Percentiles rank a stretch among this genome's conserved stretches.
These are phyloP conservation scores for Hybos culiciformis DNA, from an alignment of 2,888 invertebrate species.

Conservation along the genomic window DNA sequence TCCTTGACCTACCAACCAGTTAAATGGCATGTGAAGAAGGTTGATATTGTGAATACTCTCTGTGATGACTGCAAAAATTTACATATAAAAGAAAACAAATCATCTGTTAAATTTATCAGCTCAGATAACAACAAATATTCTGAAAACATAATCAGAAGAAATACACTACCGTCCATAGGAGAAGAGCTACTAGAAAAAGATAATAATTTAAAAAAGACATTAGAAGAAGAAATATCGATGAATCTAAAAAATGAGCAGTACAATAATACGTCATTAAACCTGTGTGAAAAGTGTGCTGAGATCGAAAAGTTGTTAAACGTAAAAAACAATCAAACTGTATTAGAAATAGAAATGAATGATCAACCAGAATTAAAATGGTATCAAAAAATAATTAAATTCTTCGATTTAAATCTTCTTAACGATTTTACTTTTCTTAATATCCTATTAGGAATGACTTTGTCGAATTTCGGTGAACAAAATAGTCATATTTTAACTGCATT, in stretches of 20 bases:
- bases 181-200: neutral
- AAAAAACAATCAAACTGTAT: slow-evolving; percentile 22
- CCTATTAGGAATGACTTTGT: slow-evolving; percentile 55
- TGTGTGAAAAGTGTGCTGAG: no score
- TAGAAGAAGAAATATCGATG: neutral
- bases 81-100: slow-evolving; percentile 20
- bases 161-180: neutral
- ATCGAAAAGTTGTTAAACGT: neutral
- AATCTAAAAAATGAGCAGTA: slow-evolving; percentile 17
- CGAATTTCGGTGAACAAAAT: slow-evolving; percentile 59
- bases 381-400: slow-evolving; percentile 47
- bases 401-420: slow-evolving; percentile 53
- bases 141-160: neutral
- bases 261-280: no score
- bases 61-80: no score
- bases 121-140: neutral
- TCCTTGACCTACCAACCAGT: slow-evolving; percentile 52
- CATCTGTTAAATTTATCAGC: slow-evolving; percentile 22
- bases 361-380: neutral
- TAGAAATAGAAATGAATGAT: slow-evolving; percentile 17
- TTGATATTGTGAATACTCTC: no score
- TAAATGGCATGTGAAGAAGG: slow-evolving; percentile 49
- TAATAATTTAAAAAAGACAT: neutral
- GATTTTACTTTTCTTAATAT: slow-evolving; percentile 56
- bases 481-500: slow-evolving; percentile 61